Evolutionary conservation across 2,888 invertebrate species (phyloP), one percentile per base, ranked within the genome.

Genomic region (Lymantria monacha): DNA sequence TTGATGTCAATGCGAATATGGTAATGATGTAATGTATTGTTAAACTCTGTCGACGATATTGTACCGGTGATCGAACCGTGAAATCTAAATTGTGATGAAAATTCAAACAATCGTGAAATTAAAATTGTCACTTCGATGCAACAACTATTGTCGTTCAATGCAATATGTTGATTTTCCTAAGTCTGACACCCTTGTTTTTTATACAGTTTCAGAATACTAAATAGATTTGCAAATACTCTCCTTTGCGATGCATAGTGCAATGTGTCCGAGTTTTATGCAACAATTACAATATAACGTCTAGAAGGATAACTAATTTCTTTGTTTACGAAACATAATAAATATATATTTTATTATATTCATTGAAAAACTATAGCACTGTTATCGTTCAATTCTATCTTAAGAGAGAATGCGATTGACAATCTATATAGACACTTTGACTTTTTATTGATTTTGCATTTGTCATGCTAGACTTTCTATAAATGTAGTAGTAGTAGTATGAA

Each of bases 21-120:
- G 41, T 46, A 51, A 48, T 57, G 46, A 51, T 48, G 48, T 51
- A 51, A 50, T 38, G 38, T n/a, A 38, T 38, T 38, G 38, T 41
- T 38, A 44, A 46, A 52, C 30, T 57, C 40, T 41, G 15, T 44
- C 41, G 38, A 12, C 14, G 30, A 44, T 49, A 38, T 44, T 55
- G 44, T 46, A 37, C 12, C 31, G 10, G 15, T 22, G 37, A 41
- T 14, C 41, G 41, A 14, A 12, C 41, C 48, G 41, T 48, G 43
- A 51, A 53, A 59, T 43, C 12, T 42, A 5, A 41, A 8, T 7
- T 41, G 41, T 49, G 43, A 47, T 46, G 40, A 49, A 53, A 49
- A 46, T 40, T 22, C 22, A 33, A 47, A 50, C 40, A 48, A 12
- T 48, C 50, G 51, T 55, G 51, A 57, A 60, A 60, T 57, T 49